Percentiles rank a stretch among this genome's conserved stretches.
These are phyloP conservation scores for Sphenopsis melanotis DNA, from an alignment of 2,797 vertebrate genomes.

Conservation along the genomic window DNA sequence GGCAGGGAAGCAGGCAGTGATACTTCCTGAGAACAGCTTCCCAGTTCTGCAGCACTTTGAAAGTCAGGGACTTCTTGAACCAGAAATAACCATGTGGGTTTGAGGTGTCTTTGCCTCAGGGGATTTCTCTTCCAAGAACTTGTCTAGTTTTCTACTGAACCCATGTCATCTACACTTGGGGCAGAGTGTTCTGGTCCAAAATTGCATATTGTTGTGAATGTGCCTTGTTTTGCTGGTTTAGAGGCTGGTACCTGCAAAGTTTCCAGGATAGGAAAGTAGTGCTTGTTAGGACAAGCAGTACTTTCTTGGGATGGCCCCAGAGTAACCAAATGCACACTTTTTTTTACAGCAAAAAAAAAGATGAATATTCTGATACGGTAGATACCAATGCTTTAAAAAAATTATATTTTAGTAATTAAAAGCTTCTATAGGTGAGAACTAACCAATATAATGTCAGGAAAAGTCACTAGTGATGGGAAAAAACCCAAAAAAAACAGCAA, in stretches of 20 bases:
- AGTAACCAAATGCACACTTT: background rate
- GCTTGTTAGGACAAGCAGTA: background rate
- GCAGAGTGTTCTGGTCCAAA: background rate
- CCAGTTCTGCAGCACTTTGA: background rate
- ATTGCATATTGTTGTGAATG: background rate
- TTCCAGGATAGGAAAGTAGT: background rate
- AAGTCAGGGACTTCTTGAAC: background rate
- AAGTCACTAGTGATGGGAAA: background rate
- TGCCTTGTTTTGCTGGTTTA: background rate
- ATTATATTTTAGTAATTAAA: background rate
- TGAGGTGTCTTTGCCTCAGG: background rate
- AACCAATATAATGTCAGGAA: background rate
- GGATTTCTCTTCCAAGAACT: background rate
- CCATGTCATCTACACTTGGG: background rate
- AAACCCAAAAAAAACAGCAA: rapidly evolving
- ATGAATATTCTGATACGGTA: background rate
- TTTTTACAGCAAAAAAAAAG: background rate
- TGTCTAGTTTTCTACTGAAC: background rate
- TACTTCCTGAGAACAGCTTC: background rate
- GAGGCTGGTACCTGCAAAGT: background rate
- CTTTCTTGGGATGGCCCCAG: background rate
- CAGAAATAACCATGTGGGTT: background rate
- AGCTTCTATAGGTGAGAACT: background rate
- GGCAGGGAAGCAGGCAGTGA: background rate
- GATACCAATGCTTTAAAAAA: rapidly evolving